Base-by-base conservation (phyloP, 2,797 vertebrate species). In the Catharus ustulatus region DNA sequence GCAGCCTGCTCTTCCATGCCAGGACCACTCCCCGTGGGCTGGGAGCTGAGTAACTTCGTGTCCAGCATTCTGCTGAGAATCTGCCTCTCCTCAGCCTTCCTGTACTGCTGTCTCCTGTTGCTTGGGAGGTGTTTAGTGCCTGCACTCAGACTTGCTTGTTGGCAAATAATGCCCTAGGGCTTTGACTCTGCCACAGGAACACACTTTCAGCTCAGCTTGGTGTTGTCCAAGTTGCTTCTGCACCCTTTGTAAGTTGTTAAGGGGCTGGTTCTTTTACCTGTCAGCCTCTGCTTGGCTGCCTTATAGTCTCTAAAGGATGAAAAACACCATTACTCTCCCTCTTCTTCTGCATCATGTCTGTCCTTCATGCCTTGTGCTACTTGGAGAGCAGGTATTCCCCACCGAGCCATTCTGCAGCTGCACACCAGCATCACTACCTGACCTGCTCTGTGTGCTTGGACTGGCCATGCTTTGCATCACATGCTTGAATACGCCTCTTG, bases 371-470 rank as follows among this genome's bases (percentile, higher is more conserved):
- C 20, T 20, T 32, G 20, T 34, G 74, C 34, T 38, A 32, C 57
- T 38, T 43, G 67, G 52, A 0, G 0, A 52, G 64, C 27, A 68
- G 43, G 30, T 4, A 14, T 32, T 94, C 61, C 43, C 34, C 23
- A 19, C 17, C 30, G 61, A 52, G 61, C 29, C 5, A 2, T 57
- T 45, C 55, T 58, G 61, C 55, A 64, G 46, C 73, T 80, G 63
- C 51, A 19, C 17, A 32, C 15, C 77, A 48, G 20, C 73, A 36
- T 46, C 43, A 19, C 19, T 20, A 9, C 43, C 58, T 30, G 48
- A 54, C 43, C 48, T 29, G 43, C 32, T 69, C 64, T 1, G 0
- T 9, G 38, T 2, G 0, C 55, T 69, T 2, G 3, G 45, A 34
- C 1, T 1, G 67, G 55, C 34, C 69, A 34, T 5, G 11, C 19